Evolutionary conservation across 2,888 invertebrate species (phyloP).

Genomic region (Callyntrura sp.): DNA sequence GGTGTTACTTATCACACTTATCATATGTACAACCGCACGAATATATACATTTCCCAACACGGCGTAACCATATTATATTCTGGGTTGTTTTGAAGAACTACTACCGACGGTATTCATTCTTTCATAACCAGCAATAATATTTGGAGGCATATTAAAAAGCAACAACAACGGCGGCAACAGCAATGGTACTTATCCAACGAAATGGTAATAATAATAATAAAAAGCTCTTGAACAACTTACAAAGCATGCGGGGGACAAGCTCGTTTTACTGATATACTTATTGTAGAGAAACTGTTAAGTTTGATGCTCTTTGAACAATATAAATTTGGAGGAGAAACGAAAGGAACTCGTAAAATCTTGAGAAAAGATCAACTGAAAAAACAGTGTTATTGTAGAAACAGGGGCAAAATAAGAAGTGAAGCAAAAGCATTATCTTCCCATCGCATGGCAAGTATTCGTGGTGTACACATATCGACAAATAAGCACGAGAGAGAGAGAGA

Average conservation of each 20-base stretch:
- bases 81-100: too few species aligned
- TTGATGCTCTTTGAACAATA: constrained; percentile 41
- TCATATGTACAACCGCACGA: not conserved
- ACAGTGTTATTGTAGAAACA: constrained; percentile 3
- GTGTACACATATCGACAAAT: not conserved
- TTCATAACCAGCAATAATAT: not conserved
- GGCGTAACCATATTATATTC: too few species aligned
- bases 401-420: not conserved
- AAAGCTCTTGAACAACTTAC: constrained; percentile 34
- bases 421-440: not conserved
- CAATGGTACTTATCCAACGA: constrained; percentile 31
- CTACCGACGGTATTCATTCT: constrained; percentile 5
- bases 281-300: constrained; percentile 55
- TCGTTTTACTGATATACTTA: constrained; percentile 43
- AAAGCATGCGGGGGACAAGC: constrained; percentile 23
- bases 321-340: constrained; percentile 32
- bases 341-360: constrained; percentile 60
- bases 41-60: too few species aligned
- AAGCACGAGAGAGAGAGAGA: not conserved
- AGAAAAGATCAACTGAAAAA: constrained; percentile 58
- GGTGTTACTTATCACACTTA: not conserved
- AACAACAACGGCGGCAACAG: constrained; percentile 25
- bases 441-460: constrained; percentile 10
- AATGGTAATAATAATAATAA: constrained; percentile 58
- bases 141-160: constrained; percentile 15